These are phyloP conservation scores for Panurus biarmicus DNA, from an alignment of 2,113 vertebrate species.

Conservation along the genomic window DNA sequence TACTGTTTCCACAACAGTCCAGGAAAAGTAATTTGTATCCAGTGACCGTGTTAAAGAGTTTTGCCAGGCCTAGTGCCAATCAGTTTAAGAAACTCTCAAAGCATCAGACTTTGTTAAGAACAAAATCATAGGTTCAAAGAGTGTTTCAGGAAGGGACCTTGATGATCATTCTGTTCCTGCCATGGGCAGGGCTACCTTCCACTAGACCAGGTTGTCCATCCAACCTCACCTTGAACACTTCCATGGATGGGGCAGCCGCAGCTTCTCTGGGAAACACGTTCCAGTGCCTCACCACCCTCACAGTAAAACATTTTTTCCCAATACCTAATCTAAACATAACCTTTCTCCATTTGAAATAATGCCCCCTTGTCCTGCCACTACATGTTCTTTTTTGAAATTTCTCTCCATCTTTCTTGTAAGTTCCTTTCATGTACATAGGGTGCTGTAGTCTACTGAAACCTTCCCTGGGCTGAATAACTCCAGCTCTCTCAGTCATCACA, in stretches of 20 bases:
- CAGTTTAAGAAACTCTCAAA: background rate
- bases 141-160: background rate
- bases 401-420: background rate
- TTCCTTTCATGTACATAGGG: background rate
- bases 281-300: background rate
- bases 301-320: background rate
- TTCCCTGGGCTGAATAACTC: background rate
- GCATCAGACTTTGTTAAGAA: background rate
- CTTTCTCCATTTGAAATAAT: background rate
- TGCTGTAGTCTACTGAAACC: background rate
- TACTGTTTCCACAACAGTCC: slow-evolving; percentile 43
- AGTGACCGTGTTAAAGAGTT: background rate
- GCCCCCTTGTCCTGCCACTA: background rate
- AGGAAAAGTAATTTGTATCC: slow-evolving; percentile 2
- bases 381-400: background rate
- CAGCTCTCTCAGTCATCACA: background rate
- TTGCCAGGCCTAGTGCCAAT: background rate
- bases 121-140: background rate
- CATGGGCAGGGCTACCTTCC: background rate
- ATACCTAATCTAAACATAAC: background rate
- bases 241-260: background rate
- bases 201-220: background rate
- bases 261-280: background rate
- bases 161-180: background rate
- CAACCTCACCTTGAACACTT: background rate